Evolutionary conservation across 2,888 invertebrate species (phyloP).

Genomic region (Tillus elongatus): DNA sequence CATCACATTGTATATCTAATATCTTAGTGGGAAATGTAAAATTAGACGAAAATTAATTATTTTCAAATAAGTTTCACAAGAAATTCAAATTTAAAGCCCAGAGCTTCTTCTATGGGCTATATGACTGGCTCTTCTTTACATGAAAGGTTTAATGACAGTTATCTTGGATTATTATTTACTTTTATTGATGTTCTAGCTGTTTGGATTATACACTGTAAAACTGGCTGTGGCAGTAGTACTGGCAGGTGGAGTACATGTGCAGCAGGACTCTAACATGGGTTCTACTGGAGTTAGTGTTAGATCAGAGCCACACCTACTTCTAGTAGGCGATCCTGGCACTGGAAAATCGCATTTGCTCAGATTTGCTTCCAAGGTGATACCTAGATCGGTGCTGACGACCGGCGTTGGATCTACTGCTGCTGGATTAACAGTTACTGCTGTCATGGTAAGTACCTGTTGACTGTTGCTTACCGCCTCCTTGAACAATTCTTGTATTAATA

Average conservation of each 20-base stretch:
- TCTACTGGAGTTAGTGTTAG: constrained; percentile 42
- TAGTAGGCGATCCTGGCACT: constrained; percentile 85
- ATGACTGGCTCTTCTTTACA: no score
- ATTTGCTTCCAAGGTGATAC: constrained; percentile 55
- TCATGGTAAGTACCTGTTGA: constrained; percentile 53
- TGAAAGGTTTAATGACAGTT: no score
- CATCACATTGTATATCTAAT: no score
- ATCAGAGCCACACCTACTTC: constrained; percentile 74
- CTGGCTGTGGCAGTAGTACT: constrained; percentile 65
- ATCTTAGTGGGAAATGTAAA: no score
- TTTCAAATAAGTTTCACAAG: no score
- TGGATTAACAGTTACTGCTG: constrained; percentile 80
- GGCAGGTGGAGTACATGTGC: constrained; percentile 48
- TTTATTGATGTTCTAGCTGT: constrained; percentile 69
- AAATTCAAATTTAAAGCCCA: no score
- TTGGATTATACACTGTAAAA: constrained; percentile 81
- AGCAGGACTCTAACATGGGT: constrained; percentile 41
- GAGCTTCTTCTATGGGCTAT: no score
- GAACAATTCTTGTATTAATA: background rate
- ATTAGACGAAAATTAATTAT: no score
- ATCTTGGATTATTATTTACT: constrained; percentile 11
- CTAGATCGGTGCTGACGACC: constrained; percentile 74
- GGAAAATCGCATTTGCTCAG: constrained; percentile 80
- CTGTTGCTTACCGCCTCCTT: background rate
- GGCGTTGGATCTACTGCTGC: constrained; percentile 81